A percentile compares a stretch with the other conserved stretches of the same genome.
These are phyloP conservation scores for Thaleichthys pacificus DNA, from an alignment of 2,797 vertebrate species.

Conservation along the genomic window DNA sequence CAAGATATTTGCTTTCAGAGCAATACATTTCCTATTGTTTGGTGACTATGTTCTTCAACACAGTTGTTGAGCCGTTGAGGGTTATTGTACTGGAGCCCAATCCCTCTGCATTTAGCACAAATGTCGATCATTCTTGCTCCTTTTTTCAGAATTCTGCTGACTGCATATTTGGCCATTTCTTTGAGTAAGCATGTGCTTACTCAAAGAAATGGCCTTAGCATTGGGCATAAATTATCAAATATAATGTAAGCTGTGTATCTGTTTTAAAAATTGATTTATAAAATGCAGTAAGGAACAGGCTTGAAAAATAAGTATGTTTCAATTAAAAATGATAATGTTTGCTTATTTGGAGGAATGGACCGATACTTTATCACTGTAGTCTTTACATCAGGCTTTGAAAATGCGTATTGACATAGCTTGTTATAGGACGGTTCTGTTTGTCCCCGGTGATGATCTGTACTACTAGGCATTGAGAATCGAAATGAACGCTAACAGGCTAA, in stretches of 20 bases:
- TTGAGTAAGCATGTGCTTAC: too few relatives aligned
- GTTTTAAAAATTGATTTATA: not conserved
- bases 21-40: not conserved
- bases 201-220: not conserved
- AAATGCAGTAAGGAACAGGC: not conserved
- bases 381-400: not conserved
- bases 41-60: not conserved
- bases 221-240: not conserved
- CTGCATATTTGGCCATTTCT: not conserved
- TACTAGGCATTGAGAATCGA: conserved; percentile 3
- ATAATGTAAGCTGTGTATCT: not conserved
- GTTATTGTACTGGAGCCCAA: not conserved
- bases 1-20: not conserved
- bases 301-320: not conserved
- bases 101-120: not conserved
- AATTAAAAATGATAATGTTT: not conserved
- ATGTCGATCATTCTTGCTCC: not conserved
- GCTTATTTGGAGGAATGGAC: not conserved
- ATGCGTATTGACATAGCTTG: conserved; percentile 1
- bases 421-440: conserved; percentile 17
- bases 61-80: not conserved
- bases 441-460: conserved; percentile 25
- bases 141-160: not conserved
- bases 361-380: not conserved
- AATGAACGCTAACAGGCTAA: conserved; percentile 14